These are phyloP conservation scores for Tigriopus californicus DNA, from an alignment of 2,888 invertebrate species.

Conservation along the genomic window DNA sequence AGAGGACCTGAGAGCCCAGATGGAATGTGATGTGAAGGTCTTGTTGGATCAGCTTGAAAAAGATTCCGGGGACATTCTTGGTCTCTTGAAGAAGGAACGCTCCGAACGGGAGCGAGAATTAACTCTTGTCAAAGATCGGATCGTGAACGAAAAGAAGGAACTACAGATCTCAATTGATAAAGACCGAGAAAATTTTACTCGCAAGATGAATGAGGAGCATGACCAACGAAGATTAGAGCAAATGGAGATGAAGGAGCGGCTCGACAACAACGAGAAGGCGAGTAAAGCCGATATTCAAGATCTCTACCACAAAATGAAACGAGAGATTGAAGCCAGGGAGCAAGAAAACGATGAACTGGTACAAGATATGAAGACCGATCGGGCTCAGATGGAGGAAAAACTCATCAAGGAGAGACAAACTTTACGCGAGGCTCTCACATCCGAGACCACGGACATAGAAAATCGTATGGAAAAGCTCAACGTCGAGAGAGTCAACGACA, in stretches of 20 bases:
- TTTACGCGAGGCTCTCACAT: background rate
- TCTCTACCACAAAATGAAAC: constrained; percentile 1
- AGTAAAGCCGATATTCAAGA: constrained; percentile 8
- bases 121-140: constrained; percentile 5
- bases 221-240: constrained; percentile 14
- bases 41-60: constrained; percentile 9
- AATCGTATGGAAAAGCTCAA: constrained; percentile 9
- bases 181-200: constrained; percentile 9
- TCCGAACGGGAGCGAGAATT: constrained; percentile 10
- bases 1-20: constrained; percentile 4
- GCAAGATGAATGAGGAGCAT: constrained; percentile 14
- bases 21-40: constrained; percentile 2
- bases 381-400: constrained; percentile 5
- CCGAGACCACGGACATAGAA: constrained; percentile 6
- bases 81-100: constrained; percentile 9
- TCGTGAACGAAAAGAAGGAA: constrained; percentile 9
- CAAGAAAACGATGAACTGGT: background rate
- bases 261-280: constrained; percentile 12
- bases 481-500: constrained; percentile 3
- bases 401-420: constrained; percentile 7
- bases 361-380: background rate
- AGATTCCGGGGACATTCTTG: constrained; percentile 7
- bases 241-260: constrained; percentile 13
- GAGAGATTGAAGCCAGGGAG: background rate
- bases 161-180: constrained; percentile 12